Evolutionary conservation across 2,888 invertebrate species (phyloP).

Genomic region (Catocala sponsa): DNA sequence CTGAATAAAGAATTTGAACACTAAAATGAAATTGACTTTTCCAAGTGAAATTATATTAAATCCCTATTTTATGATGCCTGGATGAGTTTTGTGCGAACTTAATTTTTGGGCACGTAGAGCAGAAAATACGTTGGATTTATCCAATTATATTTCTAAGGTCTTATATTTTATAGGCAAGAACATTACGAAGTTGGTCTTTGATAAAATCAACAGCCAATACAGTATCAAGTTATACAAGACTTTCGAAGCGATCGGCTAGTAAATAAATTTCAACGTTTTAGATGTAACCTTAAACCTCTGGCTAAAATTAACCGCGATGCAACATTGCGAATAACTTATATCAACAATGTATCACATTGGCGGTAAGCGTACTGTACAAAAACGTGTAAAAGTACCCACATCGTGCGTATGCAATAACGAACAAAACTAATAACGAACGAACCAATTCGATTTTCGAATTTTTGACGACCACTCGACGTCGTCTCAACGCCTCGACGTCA

Average conservation of each 20-base stretch:
- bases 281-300: conserved; percentile 5
- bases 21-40: conserved; percentile 52
- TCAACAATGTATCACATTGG: conserved; percentile 16
- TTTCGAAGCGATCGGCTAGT: not conserved
- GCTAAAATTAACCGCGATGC: conserved; percentile 11
- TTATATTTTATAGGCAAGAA: not conserved
- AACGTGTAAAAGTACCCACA: conserved; percentile 16
- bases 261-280: conserved; percentile 24
- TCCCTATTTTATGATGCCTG: conserved; percentile 47
- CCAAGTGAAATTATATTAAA: conserved; percentile 49
- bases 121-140: conserved; percentile 5
- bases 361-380: conserved; percentile 3
- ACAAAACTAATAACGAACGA: conserved; percentile 61
- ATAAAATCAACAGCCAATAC: not conserved
- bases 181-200: not conserved
- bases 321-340: conserved; percentile 3
- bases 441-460: conserved; percentile 70
- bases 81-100: conserved; percentile 37
- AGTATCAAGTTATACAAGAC: too few species aligned
- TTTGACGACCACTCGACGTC: conserved; percentile 72
- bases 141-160: not conserved
- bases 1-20: conserved; percentile 46
- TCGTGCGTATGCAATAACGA: conserved; percentile 42
- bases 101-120: conserved; percentile 24
- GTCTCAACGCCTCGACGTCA: conserved; percentile 56